A percentile compares a stretch with the other conserved stretches of the same genome.
These are phyloP conservation scores for Rhimphoctona megacephalus DNA, from an alignment of 2,888 invertebrate species.

Conservation along the genomic window DNA sequence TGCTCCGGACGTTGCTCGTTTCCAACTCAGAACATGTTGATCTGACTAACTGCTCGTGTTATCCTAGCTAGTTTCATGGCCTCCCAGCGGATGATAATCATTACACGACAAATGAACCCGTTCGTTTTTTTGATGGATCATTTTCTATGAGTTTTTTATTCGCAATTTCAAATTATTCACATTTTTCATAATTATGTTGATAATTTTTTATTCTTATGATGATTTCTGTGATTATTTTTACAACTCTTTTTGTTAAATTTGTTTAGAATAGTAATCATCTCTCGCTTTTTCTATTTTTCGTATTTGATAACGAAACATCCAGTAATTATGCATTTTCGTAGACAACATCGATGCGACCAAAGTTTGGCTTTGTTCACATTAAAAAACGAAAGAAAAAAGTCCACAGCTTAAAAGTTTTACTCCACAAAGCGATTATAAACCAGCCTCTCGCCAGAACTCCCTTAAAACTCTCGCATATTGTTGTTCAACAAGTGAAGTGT, in stretches of 20 bases:
- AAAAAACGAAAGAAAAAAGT: not conserved
- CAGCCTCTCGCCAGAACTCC: constrained; percentile 13
- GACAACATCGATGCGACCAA: not conserved
- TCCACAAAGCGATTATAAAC: constrained; percentile 10
- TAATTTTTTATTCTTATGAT: too few relatives aligned
- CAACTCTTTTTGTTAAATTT: too few relatives aligned
- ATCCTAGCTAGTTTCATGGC: not conserved
- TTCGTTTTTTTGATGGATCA: too few relatives aligned
- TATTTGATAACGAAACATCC: not conserved
- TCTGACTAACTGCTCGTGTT: not conserved
- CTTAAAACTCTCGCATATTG: constrained; percentile 38
- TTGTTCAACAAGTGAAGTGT: constrained; percentile 61
- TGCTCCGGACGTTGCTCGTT: not conserved
- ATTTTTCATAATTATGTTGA: too few relatives aligned
- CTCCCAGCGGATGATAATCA: not conserved
- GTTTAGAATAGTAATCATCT: not conserved
- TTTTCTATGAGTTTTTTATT: too few relatives aligned
- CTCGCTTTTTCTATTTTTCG: not conserved
- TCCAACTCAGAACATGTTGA: not conserved
- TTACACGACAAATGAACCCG: too few relatives aligned
- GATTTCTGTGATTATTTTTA: too few relatives aligned
- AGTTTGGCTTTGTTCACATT: not conserved
- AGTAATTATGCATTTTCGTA: not conserved
- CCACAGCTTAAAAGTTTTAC: constrained; percentile 11
- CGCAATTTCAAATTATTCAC: too few relatives aligned